Evolutionary conservation across 2,113 vertebrate genomes (phyloP), one percentile per base, ranked within the genome.

Genomic region (Limnothrissa miodon): DNA sequence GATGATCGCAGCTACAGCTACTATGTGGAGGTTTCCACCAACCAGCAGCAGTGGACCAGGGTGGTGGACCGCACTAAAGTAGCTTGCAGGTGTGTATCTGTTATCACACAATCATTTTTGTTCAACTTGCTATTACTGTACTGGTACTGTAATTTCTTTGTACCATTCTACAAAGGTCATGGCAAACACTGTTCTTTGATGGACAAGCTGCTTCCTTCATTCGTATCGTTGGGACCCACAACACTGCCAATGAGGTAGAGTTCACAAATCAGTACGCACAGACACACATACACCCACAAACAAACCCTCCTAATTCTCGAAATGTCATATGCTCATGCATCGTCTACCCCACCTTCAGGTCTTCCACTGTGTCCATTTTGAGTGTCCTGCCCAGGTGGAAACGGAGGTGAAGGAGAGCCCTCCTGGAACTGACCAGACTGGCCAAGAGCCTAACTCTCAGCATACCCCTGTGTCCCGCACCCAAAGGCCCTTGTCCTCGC

Each of bases 311-410:
- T 48, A 25, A 4, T 25, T n/a, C 7, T 25, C 17, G 6, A 83
- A 9, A n/a, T 25, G 39, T 45, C 9, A 39, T 51, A 9, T 33
- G 17, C 46, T 70, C 23, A 23, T 53, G 36, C 15, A 45, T 79
- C 19, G 66, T 51, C 23, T 39, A 29, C 59, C 36, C n/a, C 51
- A 15, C 59, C 13, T 78, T 17, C 90, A 99, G 98, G 98, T 99
- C 66, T 99, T 99, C 93, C 98, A 99, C 93, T 99, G 98, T 29
- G 98, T 99, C 80, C 98, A 99, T 93, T 99, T 99, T 42, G 98
- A 99, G 90, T 98, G 98, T 89, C 98, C 98, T 0, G 96, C 96
- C 86, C 96, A 97, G 92, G 93, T 93, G 79, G 91, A 93, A 86
- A 88, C 85, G 0, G 96, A 95, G 84, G 96, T 96, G 74, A 95